phyloP scores from a whole-genome alignment of 2,888 invertebrate species.

The Acholoe squamosa region DNA sequence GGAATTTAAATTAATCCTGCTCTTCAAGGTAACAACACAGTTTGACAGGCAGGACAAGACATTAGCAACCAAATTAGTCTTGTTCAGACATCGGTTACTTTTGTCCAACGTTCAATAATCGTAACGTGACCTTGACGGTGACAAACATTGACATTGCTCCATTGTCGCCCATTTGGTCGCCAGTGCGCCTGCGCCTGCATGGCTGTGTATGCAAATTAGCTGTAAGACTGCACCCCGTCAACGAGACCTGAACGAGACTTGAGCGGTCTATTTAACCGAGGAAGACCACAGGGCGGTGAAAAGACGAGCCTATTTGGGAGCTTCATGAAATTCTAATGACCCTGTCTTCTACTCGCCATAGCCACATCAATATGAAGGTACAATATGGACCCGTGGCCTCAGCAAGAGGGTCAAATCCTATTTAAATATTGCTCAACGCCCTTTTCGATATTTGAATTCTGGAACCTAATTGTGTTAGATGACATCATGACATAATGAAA shows the following conservation, averaged over 20 bases:
- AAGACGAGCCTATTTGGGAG: not conserved
- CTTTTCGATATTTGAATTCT: not conserved
- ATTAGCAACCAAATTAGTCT: constrained; percentile 30
- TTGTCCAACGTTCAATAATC: not conserved
- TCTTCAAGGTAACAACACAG: not conserved
- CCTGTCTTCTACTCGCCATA: not conserved
- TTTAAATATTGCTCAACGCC: not conserved
- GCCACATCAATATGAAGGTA: not conserved
- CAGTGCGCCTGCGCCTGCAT: not conserved
- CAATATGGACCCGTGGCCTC: not conserved
- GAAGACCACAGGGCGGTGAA: not conserved
- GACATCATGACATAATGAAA: no score
- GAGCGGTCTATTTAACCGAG: constrained; percentile 35
- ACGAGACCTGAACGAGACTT: constrained; percentile 12
- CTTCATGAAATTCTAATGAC: constrained; percentile 54
- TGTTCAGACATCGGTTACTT: constrained; percentile 26
- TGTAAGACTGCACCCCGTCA: constrained; percentile 35
- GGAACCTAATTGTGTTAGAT: no score
- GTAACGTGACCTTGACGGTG: constrained; percentile 36
- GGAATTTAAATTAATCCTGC: not conserved
- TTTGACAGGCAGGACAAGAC: not conserved
- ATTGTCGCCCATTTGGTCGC: constrained; percentile 32
- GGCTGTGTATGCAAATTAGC: constrained; percentile 48
- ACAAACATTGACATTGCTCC: constrained; percentile 52
- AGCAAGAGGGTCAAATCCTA: not conserved